phyloP scores from a whole-genome alignment of 2,888 invertebrate species.

The Eucriotettix oculatus region DNA sequence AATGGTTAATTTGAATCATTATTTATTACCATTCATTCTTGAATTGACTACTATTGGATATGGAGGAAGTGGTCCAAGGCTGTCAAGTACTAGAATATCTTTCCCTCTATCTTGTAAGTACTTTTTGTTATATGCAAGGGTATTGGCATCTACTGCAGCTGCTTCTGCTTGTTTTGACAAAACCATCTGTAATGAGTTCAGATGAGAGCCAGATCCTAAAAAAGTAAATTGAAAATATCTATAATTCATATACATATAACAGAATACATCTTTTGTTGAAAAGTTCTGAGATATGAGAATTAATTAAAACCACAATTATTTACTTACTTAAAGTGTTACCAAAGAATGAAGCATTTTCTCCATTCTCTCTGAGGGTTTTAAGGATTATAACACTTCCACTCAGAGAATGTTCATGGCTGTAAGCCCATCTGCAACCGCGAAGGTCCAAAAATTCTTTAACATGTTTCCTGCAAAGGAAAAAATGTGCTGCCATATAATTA shows the following conservation, averaged over 20 bases:
- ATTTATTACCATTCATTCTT: conserved; percentile 33
- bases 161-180: conserved; percentile 41
- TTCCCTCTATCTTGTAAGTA: conserved; percentile 38
- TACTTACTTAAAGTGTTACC: not conserved
- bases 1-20: no score
- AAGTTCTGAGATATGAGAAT: no score
- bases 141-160: conserved; percentile 45
- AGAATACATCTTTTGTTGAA: no score
- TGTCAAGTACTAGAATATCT: conserved; percentile 37
- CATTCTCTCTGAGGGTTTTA: conserved; percentile 34
- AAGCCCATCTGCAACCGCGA: conserved; percentile 38
- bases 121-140: conserved; percentile 34
- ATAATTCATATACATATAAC: no score
- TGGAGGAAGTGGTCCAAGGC: conserved; percentile 47
- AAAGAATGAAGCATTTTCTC: conserved; percentile 26
- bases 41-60: conserved; percentile 45
- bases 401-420: conserved; percentile 34
- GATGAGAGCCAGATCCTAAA: conserved; percentile 39
- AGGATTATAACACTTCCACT: conserved; percentile 37
- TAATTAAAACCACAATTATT: conserved; percentile 19
- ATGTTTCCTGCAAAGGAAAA: conserved; percentile 25
- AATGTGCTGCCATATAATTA: no score
- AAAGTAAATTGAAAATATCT: no score
- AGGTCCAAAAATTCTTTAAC: conserved; percentile 38
- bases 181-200: conserved; percentile 43